phyloP scores from a whole-genome alignment of 2,888 invertebrate species.

The Andrena bicolor region DNA sequence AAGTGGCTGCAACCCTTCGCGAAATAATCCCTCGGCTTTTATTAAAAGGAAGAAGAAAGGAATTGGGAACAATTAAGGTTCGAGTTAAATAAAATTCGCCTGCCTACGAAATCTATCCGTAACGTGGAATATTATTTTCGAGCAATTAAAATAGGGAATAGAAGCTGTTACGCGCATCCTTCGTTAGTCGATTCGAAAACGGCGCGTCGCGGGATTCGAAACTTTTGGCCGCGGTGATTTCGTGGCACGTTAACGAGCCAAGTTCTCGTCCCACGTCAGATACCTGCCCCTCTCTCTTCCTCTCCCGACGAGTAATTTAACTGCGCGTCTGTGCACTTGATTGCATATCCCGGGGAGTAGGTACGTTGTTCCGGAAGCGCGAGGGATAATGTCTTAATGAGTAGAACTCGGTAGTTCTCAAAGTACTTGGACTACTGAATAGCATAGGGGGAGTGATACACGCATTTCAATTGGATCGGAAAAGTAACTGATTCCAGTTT shows the following conservation, averaged over 20 bases:
- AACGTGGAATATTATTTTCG: constrained; percentile 2
- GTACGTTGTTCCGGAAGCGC: constrained; percentile 21
- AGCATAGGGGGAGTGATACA: neutral
- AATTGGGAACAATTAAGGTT: too few species aligned
- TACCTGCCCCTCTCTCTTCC: constrained; percentile 25
- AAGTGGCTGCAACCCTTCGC: too few species aligned
- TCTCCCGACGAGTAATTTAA: constrained; percentile 59
- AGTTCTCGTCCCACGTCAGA: constrained; percentile 56
- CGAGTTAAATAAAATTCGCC: neutral
- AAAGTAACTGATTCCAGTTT: neutral
- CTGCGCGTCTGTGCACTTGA: constrained; percentile 40
- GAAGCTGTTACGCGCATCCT: neutral
- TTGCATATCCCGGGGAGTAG: constrained; percentile 42
- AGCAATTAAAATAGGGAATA: constrained; percentile 5
- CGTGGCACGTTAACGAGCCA: constrained; percentile 63
- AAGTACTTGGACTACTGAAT: neutral
- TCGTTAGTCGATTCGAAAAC: constrained; percentile 46
- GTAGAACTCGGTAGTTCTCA: constrained; percentile 36
- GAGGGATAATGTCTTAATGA: constrained; percentile 57
- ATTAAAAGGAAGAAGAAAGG: too few species aligned
- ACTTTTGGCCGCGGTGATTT: constrained; percentile 45
- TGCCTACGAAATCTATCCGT: neutral
- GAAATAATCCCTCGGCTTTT: too few species aligned
- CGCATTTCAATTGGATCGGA: neutral
- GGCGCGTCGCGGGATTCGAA: constrained; percentile 42